These are phyloP conservation scores for Heliocidaris erythrogramma DNA, from an alignment of 35 echinoderm and acorn worm genomes.

Conservation along the genomic window DNA sequence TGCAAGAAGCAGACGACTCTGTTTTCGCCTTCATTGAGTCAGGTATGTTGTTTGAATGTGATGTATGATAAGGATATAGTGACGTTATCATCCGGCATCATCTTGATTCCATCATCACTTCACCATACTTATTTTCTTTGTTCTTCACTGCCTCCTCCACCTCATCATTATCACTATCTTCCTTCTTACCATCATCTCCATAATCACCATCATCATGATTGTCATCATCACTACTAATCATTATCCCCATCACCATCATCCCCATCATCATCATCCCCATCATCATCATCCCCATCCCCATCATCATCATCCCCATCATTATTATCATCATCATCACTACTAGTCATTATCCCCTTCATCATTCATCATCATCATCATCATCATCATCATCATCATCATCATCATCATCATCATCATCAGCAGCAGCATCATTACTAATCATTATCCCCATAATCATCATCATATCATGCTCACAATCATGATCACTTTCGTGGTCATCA, in stretches of 20 bases:
- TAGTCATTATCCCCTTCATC: background rate
- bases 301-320: background rate
- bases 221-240: background rate
- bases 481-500: too few relatives aligned
- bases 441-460: background rate
- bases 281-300: background rate
- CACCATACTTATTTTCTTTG: background rate
- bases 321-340: background rate
- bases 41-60: slow-evolving; percentile 46
- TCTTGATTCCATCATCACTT: background rate
- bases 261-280: too few relatives aligned
- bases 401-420: background rate
- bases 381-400: slow-evolving; percentile 12
- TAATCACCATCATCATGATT: background rate
- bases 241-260: too few relatives aligned
- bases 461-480: background rate
- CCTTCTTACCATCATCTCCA: background rate
- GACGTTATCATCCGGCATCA: background rate
- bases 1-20: slow-evolving; percentile 15
- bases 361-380: background rate
- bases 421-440: background rate
- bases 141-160: background rate
- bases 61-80: too few relatives aligned
- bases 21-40: slow-evolving; percentile 43
- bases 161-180: background rate